Base-by-base conservation (phyloP, 53 echinoderm and acorn worm genomes). In the Paelopatides confundens region DNA sequence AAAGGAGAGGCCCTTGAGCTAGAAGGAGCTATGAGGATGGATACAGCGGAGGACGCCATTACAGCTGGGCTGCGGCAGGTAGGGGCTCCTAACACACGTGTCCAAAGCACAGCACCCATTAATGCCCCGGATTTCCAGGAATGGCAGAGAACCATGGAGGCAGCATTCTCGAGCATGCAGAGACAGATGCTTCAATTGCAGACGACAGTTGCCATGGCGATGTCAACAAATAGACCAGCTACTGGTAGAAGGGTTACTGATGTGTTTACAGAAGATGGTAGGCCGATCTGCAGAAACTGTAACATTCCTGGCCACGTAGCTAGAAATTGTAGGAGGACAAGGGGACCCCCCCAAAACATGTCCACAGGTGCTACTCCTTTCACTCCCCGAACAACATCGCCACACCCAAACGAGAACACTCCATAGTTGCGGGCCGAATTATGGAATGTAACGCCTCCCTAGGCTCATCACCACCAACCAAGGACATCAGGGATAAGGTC, bases 251-350 rank as follows among this genome's bases (percentile, higher is more conserved):
- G 63, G 34, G 17, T 14, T 14, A 62, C 58, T 18, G 62, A 62
- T 14, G 27, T 27, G 39, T 82, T 58, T 32, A 63, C 58, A 21
- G 62, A 82, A 3, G 82, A 82, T 33, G 82, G 82, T 3, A 28
- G 53, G 2, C 82, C 82, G 10, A 82, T 82, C 21, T 82, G 82
- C 82, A 62, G 58, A 7, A 33, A 11, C 3, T 82, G 82, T 17
- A 58, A 62, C 31, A 63, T 35, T 0, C 35, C 82, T 0, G 62
- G 82, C 26, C 82, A 82, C 15, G 58, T 82, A 3, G 82, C 31
- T 11, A 33, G 82, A 26, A 32, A 33, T 21, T 82, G 82, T 51
- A 69, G 35, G 35, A 69, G 12, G 35, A 1, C 17, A 31, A 17
- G 18, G 15, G 11, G 21, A n/a, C 21, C 37, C 18, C 29, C 69